Base-by-base conservation (phyloP, 1,140 invertebrate genomes). In the Panulirus ornatus region DNA sequence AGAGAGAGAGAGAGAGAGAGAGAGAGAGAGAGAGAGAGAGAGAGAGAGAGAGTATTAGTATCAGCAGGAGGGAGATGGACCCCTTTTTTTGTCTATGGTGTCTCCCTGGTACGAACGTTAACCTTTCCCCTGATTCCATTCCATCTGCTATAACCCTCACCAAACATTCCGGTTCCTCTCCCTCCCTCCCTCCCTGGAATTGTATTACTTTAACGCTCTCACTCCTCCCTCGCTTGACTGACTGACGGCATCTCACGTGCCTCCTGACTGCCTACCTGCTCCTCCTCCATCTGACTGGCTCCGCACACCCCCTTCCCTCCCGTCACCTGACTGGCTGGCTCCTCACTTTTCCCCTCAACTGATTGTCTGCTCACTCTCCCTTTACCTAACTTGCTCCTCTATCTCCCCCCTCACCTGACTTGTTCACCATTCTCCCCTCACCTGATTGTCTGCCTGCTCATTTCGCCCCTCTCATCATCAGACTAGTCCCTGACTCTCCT, bases 1-100 rank as follows among this genome's bases (percentile, higher is more conserved):
- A 70, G 66, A 70, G 66, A 70, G 66, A 70, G 66, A 70, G 66
- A 70, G 66, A 70, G 66, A 70, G 66, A 70, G 66, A 70, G 66
- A 70, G 66, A 70, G 66, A 70, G 66, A 70, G 66, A 70, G 66
- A 70, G 66, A 11, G 36, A 34, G 11, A 27, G 36, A 9, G 16
- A 70, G 66, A 70, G 66, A 70, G 66, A 30, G 36, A 70, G 11
- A 70, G 27, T 16, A 63, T 22, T 58, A 22, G 22, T 11, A 58
- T 22, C 11, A 58, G 22, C 11, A 58, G 22, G 22, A 22, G 22
- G 22, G 22, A 58, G 11, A 58, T 58, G 11, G 51, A 58, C 11
- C 22, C 51, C 22, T 22, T 22, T 58, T 58, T 22, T 58, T 22
- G 11, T 58, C 51, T 22, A 11, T 22, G 11, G 11, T 22, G 11